phyloP scores from a whole-genome alignment of 2,113 vertebrate species.

The Ciconia maguari region DNA sequence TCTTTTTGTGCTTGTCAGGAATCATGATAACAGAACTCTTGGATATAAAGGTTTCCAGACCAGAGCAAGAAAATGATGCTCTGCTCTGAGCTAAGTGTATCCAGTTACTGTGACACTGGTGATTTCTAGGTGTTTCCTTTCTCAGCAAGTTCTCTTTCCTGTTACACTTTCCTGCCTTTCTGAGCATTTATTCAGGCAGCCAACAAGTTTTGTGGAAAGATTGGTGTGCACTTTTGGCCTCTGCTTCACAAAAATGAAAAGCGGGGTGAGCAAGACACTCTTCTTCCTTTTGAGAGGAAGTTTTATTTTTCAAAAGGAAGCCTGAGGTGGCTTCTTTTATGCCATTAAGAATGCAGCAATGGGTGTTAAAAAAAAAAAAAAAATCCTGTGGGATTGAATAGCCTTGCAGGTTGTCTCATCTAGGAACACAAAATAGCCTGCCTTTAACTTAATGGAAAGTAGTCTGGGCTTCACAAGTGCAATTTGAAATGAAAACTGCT shows the following conservation, averaged over 20 bases:
- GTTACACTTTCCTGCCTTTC: neutral
- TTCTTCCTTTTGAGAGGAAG: neutral
- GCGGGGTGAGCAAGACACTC: neutral
- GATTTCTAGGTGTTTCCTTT: conserved; percentile 27
- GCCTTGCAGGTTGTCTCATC: neutral
- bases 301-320: neutral
- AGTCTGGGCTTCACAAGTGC: conserved; percentile 20
- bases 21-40: neutral
- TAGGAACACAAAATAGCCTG: neutral
- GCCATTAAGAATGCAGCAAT: neutral
- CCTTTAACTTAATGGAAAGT: neutral
- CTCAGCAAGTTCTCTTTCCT: neutral
- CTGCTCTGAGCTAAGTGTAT: neutral
- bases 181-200: conserved; percentile 52
- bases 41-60: neutral
- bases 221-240: neutral
- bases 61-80: neutral
- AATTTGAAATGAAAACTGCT: conserved; percentile 24
- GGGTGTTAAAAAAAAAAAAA: neutral
- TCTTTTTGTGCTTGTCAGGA: conserved; percentile 21
- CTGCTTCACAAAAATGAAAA: neutral
- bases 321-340: neutral
- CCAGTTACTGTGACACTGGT: conserved; percentile 22
- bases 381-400: neutral
- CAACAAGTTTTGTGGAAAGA: neutral